Evolutionary conservation across 2,113 vertebrate genomes (phyloP), one percentile per base, ranked within the genome.

Genomic region (Malurus elegans): DNA sequence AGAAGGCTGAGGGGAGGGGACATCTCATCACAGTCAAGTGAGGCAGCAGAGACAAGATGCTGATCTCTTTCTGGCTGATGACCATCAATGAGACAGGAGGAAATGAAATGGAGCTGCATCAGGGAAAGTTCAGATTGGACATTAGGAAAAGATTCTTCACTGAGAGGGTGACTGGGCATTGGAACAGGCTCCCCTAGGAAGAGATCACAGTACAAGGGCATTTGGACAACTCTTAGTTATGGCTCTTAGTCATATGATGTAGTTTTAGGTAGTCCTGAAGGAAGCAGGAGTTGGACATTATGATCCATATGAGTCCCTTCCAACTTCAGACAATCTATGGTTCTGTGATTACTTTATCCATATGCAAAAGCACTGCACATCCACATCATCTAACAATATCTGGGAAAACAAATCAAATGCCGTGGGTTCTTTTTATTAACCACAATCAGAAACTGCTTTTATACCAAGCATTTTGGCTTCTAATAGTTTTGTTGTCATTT

Each of bases 31-130:
- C 32, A 60, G 31, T 42, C 25, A 60, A 42, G 42, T 10, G 4
- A 38, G 29, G 40, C 45, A 71, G 47, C 1, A 4, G 21, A 47
- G 14, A 25, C 0, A 0, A 61, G 18, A n/a, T 10, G 44, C 10
- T 65, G 34, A 34, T 61, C 17, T 69, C 47, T 47, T 56, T 56
- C 58, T 57, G 16, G 14, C 38, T 38, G 38, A 11, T 62, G 36
- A 81, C 26, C 53, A 82, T 28, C 5, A 6, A 24, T 5, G 62
- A 24, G 31, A 31, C 34, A 29, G 0, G 2, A 58, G 8, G 42
- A 61, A 81, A 81, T 10, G 10, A 14, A 84, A 54, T 5, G 9
- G 61, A 65, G 13, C 14, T 84, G 79, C 11, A 10, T 15, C 54
- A 50, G 1, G 3, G 17, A 6, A 74, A 53, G 38, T 45, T 81